Evolutionary conservation across 2,113 vertebrate genomes (phyloP), one percentile per base, ranked within the genome.

Genomic region (Peromyscus leucopus): DNA sequence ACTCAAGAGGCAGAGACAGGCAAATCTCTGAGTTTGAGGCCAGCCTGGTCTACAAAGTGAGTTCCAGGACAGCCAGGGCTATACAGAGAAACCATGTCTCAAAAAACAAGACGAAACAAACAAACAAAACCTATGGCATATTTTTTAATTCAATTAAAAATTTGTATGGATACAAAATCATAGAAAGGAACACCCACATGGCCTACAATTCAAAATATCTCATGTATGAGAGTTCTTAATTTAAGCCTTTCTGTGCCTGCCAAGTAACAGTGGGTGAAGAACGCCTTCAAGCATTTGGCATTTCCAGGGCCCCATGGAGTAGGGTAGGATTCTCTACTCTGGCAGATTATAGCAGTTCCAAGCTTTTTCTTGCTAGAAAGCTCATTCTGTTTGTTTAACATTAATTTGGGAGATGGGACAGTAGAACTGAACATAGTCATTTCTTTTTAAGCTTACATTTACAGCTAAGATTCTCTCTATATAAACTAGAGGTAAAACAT

Each of bases 191-290:
- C 96, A 88, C 94, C 95, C 96, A 98, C 97, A 94, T 82, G 82
- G 48, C 67, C 97, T 95, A 96, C 93, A 97, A 97, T 97, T 96
- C 89, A 94, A 97, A 97, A 71, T 97, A 97, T 97, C 87, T 96
- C 90, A 96, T 96, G 80, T 96, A 96, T 97, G 95, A 95, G 92
- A 94, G 96, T 93, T 97, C 92, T 94, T 97, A 97, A 95, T 94
- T 96, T 97, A 97, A 97, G 92, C 28, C 59, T 97, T 97, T 97
- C 90, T 90, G 80, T 93, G 76, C 85, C 90, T 97, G 74, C 95
- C 11, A 24, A 95, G 85, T 94, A 96, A 90, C 94, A 96, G 96
- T 97, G 96, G 96, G 98, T 96, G 97, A 96, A 95, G 89, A 97
- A 96, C 1, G 85, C 95, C 93, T 94, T 97, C 89, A 61, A 11